A percentile compares a stretch with the other conserved stretches of the same genome.
These are phyloP conservation scores for Sebastes trivittatus DNA, from an alignment of 2,797 vertebrate species.

Conservation along the genomic window DNA sequence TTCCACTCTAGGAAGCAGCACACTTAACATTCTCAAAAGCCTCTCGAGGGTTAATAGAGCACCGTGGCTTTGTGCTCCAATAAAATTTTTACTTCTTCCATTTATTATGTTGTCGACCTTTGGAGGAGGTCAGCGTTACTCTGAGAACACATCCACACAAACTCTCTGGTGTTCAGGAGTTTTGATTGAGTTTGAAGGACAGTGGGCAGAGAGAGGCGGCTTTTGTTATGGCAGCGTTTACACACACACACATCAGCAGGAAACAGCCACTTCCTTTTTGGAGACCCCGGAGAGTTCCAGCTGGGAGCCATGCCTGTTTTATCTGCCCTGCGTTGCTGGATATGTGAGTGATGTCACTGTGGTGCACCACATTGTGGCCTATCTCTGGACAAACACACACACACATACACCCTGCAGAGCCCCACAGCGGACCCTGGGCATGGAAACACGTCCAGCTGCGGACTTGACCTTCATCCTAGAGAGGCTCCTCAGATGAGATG, in stretches of 20 bases:
- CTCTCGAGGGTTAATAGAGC: neutral
- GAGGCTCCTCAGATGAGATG: conserved; percentile 63
- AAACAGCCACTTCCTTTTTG: conserved; percentile 78
- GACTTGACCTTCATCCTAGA: conserved; percentile 51
- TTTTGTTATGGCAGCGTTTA: conserved; percentile 65
- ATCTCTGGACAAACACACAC: conserved; percentile 5
- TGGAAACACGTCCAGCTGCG: conserved; percentile 53
- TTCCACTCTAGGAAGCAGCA: neutral
- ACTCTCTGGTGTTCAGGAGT: neutral
- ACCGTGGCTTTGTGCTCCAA: neutral
- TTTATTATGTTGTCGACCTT: conserved; percentile 21
- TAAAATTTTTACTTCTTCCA: conserved; percentile 10
- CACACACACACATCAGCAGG: conserved; percentile 74
- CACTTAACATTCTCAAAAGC: neutral
- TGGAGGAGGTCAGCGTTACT: conserved; percentile 1
- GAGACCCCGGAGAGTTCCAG: conserved; percentile 51
- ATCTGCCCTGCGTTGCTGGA: conserved; percentile 39
- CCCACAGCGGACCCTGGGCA: conserved; percentile 27
- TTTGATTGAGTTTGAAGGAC: conserved; percentile 44
- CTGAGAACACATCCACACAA: conserved; percentile 16
- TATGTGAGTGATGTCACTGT: conserved; percentile 61
- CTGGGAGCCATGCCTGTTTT: conserved; percentile 45
- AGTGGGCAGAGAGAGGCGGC: conserved; percentile 43
- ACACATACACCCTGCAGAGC: conserved; percentile 8
- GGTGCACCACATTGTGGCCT: conserved; percentile 37